Evolutionary conservation across 2,113 vertebrate species (phyloP), one percentile per base, ranked within the genome.

Genomic region (Athene cunicularia): DNA sequence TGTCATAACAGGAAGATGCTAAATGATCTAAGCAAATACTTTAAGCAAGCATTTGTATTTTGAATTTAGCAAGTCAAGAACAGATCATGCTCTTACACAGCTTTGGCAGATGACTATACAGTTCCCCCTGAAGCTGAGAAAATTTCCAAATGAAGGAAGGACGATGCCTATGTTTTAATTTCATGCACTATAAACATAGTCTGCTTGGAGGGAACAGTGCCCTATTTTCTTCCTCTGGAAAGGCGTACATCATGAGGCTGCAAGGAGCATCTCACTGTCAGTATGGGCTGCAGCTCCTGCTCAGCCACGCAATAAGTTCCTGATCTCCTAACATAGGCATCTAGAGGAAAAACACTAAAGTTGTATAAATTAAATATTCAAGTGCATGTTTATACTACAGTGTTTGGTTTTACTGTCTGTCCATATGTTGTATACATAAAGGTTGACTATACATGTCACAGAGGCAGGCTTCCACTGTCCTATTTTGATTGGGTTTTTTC

Each of bases 341-440:
- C 14, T 45, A 18, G 10, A n/a, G 10, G 27, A 64, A 66, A 71
- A 50, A 2, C 14, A 75, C 19, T 21, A 1, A 27, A 27, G 6
- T 1, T 74, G 4, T 39, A 15, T 11, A 13, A 90, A 66, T n/a
- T 77, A 62, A 53, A 28, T 56, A 59, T 12, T 49, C 14, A 6
- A 68, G 49, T 43, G 21, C 6, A 8, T 33, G 4, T 82, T 84
- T 37, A 5, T 18, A 33, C 8, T 27, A 0, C 28, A 47, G 11
- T n/a, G 30, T 64, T 72, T 21, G 30, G 32, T 11, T 72, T 59
- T 70, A 3, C 27, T 72, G 37, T 23, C 28, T 62, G 35, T 35
- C 63, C 6, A 2, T 1, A 8, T 41, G 23, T 12, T 66, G 13
- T 17, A 0, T 22, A 1, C 11, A 9, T 20, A 24, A 35, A 56